Evolutionary conservation across 2,113 vertebrate species (phyloP).

Genomic region (Hipposideros armiger): DNA sequence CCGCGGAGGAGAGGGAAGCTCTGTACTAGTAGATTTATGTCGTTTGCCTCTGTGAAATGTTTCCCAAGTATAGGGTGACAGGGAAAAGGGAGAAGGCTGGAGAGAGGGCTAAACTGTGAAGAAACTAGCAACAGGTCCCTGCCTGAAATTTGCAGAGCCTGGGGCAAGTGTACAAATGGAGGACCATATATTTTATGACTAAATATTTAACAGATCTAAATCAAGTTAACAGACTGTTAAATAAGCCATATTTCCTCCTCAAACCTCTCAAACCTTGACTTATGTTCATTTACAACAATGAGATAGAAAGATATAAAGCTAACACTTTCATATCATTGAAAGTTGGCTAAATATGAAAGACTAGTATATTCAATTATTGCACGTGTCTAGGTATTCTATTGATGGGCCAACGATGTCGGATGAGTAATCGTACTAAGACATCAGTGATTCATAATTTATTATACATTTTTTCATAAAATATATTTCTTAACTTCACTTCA

Average conservation of each 20-base stretch:
- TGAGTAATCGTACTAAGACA: not conserved
- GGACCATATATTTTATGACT: not conserved
- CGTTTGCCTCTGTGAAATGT: not conserved
- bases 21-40: not conserved
- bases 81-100: not conserved
- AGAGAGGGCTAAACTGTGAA: not conserved
- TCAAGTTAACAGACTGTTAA: constrained; percentile 18
- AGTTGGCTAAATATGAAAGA: constrained; percentile 26
- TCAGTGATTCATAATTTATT: constrained; percentile 52
- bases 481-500: constrained; percentile 37
- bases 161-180: not conserved
- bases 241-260: constrained; percentile 12
- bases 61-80: not conserved
- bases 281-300: constrained; percentile 3
- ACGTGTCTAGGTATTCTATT: not conserved
- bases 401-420: not conserved
- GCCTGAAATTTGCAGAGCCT: not conserved
- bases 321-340: constrained; percentile 8
- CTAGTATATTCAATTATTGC: not conserved
- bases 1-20: not conserved
- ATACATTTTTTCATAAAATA: constrained; percentile 49
- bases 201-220: constrained; percentile 19
- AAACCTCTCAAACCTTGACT: not conserved
- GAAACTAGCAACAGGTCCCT: not conserved
- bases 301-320: constrained; percentile 24